phyloP scores from a whole-genome alignment of 2,888 invertebrate species.

The Acanthosepion lycidas region DNA sequence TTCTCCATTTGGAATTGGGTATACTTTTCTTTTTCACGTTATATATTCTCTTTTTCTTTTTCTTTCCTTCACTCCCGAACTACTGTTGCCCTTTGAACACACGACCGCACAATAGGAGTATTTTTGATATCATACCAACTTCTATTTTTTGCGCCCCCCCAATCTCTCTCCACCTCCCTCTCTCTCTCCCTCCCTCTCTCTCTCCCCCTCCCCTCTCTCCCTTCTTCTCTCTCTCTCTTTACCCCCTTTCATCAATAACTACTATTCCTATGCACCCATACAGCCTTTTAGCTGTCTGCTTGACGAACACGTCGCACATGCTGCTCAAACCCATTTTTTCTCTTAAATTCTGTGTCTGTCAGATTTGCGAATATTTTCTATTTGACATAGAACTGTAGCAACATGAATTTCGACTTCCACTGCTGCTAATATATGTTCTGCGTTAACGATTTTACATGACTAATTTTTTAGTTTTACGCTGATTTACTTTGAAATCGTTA shows the following conservation, averaged over 20 bases:
- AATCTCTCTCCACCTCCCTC: too few species aligned
- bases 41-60: neutral
- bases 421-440: too few species aligned
- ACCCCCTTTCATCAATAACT: neutral
- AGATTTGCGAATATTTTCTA: neutral
- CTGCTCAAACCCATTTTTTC: neutral
- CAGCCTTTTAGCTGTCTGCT: neutral
- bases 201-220: too few species aligned
- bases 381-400: neutral
- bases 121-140: neutral
- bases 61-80: neutral
- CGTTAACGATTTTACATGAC: too few species aligned
- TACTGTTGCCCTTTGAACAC: neutral
- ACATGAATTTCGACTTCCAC: neutral
- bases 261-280: neutral
- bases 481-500: too few species aligned
- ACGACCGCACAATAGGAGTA: neutral
- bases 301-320: neutral
- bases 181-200: too few species aligned
- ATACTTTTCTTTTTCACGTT: neutral
- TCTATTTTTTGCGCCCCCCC: neutral
- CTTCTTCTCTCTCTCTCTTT: neutral
- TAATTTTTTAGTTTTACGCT: too few species aligned
- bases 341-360: neutral
- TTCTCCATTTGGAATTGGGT: neutral